Conservation (phyloP, 1,140 invertebrate genomes). For the Brachystomella parvula region DNA sequence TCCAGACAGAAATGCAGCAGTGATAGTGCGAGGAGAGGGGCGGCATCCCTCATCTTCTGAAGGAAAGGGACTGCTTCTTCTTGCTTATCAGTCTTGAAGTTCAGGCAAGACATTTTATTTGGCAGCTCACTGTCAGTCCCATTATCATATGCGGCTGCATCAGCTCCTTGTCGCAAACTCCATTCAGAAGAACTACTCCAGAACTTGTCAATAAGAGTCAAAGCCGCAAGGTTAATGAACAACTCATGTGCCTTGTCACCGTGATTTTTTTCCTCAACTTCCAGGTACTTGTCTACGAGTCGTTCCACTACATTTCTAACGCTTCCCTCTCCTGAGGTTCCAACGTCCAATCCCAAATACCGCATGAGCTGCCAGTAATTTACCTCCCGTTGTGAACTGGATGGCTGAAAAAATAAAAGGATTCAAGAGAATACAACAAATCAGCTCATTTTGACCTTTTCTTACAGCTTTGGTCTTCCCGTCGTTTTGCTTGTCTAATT, state of each 20-base stretch:
- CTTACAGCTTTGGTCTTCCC: not conserved
- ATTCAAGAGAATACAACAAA: not conserved
- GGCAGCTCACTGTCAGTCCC: not conserved
- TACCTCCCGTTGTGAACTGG: not conserved
- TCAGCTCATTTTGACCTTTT: not conserved
- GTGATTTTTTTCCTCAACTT: conserved; percentile 4
- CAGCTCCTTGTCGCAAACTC: not conserved
- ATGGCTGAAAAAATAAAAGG: not conserved
- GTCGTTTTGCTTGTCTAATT: not conserved
- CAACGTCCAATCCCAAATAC: not conserved
- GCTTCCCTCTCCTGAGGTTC: not conserved
- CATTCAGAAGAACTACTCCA: conserved; percentile 8
- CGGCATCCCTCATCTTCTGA: conserved; percentile 18
- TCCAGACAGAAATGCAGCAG: conserved; percentile 61
- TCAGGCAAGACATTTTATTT: not conserved
- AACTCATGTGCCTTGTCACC: conserved; percentile 20
- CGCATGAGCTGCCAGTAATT: not conserved
- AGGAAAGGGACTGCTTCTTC: not conserved
- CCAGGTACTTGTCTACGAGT: conserved; percentile 17
- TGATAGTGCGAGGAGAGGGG: conserved; percentile 44
- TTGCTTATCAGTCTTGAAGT: not conserved
- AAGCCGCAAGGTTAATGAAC: conserved; percentile 18
- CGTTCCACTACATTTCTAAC: not conserved
- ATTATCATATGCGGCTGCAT: too few relatives aligned
- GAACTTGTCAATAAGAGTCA: conserved; percentile 20